Conservation (phyloP, 1,140 invertebrate genomes). For the Diachasmimorpha longicaudata region DNA sequence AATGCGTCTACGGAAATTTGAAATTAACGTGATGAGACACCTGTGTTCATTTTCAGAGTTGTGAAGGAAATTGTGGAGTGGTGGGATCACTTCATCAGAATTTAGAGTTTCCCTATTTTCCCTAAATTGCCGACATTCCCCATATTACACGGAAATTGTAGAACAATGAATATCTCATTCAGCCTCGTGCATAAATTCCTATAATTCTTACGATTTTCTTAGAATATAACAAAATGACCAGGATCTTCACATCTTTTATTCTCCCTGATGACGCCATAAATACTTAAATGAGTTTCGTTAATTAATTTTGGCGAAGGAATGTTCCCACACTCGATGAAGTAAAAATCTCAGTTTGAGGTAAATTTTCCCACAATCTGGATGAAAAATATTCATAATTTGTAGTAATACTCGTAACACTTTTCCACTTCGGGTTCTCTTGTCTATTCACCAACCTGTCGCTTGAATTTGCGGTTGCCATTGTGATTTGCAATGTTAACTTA, state of each 20-base stretch:
- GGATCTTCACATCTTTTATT: too few species aligned
- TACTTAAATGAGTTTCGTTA: too few species aligned
- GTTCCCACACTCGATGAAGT: neutral
- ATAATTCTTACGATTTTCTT: too few species aligned
- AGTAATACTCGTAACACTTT: conserved; percentile 1
- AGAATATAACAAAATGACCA: too few species aligned
- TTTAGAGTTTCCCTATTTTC: too few species aligned
- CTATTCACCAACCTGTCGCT: conserved; percentile 19
- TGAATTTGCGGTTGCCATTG: conserved; percentile 36
- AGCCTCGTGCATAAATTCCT: too few species aligned
- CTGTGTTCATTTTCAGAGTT: conserved; percentile 4
- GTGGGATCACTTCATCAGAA: neutral
- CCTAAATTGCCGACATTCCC: too few species aligned
- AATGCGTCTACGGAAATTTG: conserved; percentile 16
- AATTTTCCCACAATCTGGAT: conserved; percentile 10
- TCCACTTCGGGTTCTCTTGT: conserved; percentile 1
- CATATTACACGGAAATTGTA: too few species aligned
- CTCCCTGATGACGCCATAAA: too few species aligned
- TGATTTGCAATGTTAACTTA: conserved; percentile 34
- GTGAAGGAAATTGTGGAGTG: neutral
- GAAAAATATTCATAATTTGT: neutral
- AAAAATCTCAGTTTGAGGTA: neutral
- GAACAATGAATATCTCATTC: too few species aligned
- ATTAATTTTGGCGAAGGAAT: neutral
- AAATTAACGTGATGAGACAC: conserved; percentile 22